Evolutionary conservation across 2,797 vertebrate species (phyloP).

Genomic region (Aphelocoma californica): DNA sequence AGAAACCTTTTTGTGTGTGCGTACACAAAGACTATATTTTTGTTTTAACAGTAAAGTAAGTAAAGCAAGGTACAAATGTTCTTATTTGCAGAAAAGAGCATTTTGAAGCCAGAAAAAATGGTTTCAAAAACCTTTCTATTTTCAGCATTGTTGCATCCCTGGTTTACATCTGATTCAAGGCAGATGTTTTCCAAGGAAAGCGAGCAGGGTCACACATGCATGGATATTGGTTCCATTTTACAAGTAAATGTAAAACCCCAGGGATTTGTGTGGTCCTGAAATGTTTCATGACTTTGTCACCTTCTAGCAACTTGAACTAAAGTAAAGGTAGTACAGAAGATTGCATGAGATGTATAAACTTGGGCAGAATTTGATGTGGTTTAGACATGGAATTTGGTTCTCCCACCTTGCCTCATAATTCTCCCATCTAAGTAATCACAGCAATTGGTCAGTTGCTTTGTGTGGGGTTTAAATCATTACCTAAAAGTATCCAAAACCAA

Average conservation of each 20-base stretch:
- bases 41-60: not conserved
- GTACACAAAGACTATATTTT: not conserved
- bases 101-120: not conserved
- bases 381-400: not conserved
- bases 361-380: not conserved
- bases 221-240: not conserved
- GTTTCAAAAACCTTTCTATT: not conserved
- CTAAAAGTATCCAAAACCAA: not conserved
- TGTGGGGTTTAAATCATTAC: not conserved
- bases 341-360: not conserved
- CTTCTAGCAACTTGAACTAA: not conserved
- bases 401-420: not conserved
- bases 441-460: not conserved
- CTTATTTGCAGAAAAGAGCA: not conserved
- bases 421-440: not conserved
- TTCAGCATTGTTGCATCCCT: not conserved
- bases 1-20: fast-evolving
- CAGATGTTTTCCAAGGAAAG: not conserved
- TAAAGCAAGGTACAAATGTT: not conserved
- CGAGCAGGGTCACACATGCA: not conserved
- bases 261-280: not conserved
- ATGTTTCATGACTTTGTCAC: not conserved
- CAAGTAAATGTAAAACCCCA: not conserved
- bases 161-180: not conserved
- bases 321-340: not conserved